These are phyloP conservation scores for Caerostris darwini DNA, from an alignment of 1,140 invertebrate species.

Conservation along the genomic window DNA sequence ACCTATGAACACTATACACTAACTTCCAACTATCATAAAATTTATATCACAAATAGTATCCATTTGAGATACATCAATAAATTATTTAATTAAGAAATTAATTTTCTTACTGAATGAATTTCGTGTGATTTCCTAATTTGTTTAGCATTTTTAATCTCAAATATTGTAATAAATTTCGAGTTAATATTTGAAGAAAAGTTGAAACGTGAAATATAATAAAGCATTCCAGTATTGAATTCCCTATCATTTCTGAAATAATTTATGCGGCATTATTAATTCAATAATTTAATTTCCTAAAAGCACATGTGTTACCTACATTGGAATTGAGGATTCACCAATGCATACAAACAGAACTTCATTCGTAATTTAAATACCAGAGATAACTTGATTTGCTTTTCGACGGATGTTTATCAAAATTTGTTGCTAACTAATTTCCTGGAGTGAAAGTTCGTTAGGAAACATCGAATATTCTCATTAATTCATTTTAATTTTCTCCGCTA, in stretches of 20 bases:
- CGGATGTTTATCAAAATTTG: constrained; percentile 32
- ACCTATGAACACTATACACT: too few species aligned
- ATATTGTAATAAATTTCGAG: too few species aligned
- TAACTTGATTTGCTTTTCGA: neutral
- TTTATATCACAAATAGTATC: too few species aligned
- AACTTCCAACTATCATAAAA: too few species aligned
- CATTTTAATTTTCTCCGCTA: neutral
- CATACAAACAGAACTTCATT: neutral
- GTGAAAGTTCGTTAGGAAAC: neutral
- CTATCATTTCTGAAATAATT: constrained; percentile 32
- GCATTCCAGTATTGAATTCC: neutral
- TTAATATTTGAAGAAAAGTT: neutral
- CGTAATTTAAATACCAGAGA: neutral
- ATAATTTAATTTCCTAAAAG: constrained; percentile 17
- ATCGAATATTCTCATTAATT: neutral
- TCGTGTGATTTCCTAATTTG: too few species aligned
- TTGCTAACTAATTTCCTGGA: neutral
- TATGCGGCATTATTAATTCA: neutral
- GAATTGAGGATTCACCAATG: neutral
- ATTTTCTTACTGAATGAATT: too few species aligned
- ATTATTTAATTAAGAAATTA: too few species aligned
- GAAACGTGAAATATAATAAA: neutral
- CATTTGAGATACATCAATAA: too few species aligned
- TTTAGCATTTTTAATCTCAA: too few species aligned
- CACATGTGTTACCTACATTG: neutral